Evolutionary conservation across 1,140 invertebrate species (phyloP).

Genomic region (Bombus terrestris): DNA sequence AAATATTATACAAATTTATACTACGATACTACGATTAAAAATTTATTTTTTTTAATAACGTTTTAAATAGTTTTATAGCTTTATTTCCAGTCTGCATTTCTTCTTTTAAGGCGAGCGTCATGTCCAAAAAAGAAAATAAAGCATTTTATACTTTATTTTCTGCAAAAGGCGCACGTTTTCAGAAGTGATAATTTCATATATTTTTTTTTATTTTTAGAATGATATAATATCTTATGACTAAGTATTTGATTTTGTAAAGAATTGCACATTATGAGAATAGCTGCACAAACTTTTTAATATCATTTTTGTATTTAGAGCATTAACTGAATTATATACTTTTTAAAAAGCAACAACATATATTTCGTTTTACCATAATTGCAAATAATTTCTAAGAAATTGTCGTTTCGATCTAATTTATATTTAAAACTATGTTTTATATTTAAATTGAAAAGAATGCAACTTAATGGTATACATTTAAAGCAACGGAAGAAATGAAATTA

Average conservation of each 20-base stretch:
- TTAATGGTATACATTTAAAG: not conserved
- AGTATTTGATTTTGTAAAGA: not conserved
- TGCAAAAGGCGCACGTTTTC: not conserved
- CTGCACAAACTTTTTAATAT: constrained; percentile 3
- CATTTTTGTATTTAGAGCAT: not conserved
- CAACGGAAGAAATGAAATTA: not conserved
- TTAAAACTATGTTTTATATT: not conserved
- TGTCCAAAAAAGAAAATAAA: not conserved
- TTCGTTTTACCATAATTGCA: not conserved
- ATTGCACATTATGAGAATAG: not conserved
- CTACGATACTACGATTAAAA: not conserved
- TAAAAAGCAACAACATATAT: not conserved
- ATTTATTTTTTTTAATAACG: not conserved
- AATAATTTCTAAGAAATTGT: not conserved
- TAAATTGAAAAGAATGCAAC: not conserved
- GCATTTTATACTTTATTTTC: not conserved
- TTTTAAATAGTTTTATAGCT: not conserved
- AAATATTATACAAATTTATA: not conserved
- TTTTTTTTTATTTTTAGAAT: constrained; percentile 10
- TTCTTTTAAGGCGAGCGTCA: not conserved
- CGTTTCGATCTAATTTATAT: not conserved
- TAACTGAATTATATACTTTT: not conserved
- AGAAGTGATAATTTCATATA: not conserved
- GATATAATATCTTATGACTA: not conserved
- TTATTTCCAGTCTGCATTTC: not conserved